phyloP scores from a whole-genome alignment of 2,888 invertebrate genomes.

The Zaprionus obscuricornis region DNA sequence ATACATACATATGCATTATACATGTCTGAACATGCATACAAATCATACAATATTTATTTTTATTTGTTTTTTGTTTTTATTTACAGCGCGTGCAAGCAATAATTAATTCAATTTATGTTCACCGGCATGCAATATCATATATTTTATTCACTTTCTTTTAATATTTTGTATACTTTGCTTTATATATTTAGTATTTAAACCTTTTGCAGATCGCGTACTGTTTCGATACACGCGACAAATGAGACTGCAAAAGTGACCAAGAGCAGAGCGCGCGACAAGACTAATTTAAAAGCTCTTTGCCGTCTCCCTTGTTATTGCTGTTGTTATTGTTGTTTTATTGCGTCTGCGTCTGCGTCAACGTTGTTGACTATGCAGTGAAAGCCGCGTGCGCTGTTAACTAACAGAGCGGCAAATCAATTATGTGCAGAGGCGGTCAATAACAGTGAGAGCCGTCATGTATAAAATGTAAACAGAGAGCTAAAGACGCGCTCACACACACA shows the following conservation, averaged over 20 bases:
- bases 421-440: slow-evolving; percentile 2
- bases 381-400: slow-evolving; percentile 46
- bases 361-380: slow-evolving; percentile 51
- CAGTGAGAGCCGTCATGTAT: slow-evolving; percentile 10
- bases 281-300: background rate
- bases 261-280: slow-evolving; percentile 1
- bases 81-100: slow-evolving; percentile 5
- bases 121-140: background rate
- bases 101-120: slow-evolving; percentile 8
- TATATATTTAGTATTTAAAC: slow-evolving; percentile 1
- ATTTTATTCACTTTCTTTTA: background rate
- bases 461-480: slow-evolving; percentile 46
- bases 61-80: too few species aligned
- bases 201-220: slow-evolving; percentile 24
- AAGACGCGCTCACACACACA: background rate
- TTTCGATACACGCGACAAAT: slow-evolving; percentile 48
- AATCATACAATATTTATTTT: too few species aligned
- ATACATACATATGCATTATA: too few species aligned
- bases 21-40: too few species aligned
- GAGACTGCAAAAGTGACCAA: slow-evolving; percentile 49
- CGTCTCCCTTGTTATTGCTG: slow-evolving; percentile 6
- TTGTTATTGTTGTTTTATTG: too few species aligned
- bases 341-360: slow-evolving; percentile 36
- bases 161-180: background rate
- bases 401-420: slow-evolving; percentile 4